Evolutionary conservation across 2,113 vertebrate genomes (phyloP).

Genomic region (Bettongia penicillata): DNA sequence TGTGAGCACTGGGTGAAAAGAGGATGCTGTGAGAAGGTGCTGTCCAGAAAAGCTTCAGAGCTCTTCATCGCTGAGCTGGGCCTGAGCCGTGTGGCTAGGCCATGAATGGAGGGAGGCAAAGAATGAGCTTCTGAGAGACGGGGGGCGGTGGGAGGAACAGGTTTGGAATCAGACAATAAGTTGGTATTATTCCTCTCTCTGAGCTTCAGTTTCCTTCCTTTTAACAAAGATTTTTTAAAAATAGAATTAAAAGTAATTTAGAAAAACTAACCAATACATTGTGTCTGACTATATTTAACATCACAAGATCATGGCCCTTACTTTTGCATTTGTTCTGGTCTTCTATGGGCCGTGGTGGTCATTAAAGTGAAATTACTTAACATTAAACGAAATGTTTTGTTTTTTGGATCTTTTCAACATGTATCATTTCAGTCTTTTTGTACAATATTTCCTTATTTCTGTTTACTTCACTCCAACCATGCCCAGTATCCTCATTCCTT

Average conservation of each 20-base stretch:
- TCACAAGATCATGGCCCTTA: not conserved
- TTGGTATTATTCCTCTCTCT: not conserved
- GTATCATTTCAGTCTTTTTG: not conserved
- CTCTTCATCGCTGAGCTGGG: not conserved
- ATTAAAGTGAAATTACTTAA: not conserved
- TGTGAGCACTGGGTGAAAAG: not conserved
- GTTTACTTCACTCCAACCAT: not conserved
- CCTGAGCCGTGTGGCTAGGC: not conserved
- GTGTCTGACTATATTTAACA: not conserved
- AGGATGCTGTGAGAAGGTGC: not conserved
- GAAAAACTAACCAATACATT: not conserved
- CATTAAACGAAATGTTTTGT: not conserved
- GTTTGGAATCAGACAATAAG: not conserved
- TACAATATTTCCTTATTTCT: not conserved
- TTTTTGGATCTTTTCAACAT: not conserved
- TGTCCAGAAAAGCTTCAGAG: not conserved
- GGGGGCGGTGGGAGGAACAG: not conserved
- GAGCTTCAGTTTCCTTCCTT: rapidly evolving
- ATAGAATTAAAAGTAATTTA: not conserved
- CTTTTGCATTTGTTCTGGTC: not conserved
- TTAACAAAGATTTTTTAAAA: not conserved
- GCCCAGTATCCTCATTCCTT: not conserved
- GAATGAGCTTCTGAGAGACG: not conserved
- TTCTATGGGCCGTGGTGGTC: not conserved
- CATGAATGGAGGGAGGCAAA: not conserved